Conservation (phyloP, 2,888 invertebrate genomes). For the Trachelus stipa region DNA sequence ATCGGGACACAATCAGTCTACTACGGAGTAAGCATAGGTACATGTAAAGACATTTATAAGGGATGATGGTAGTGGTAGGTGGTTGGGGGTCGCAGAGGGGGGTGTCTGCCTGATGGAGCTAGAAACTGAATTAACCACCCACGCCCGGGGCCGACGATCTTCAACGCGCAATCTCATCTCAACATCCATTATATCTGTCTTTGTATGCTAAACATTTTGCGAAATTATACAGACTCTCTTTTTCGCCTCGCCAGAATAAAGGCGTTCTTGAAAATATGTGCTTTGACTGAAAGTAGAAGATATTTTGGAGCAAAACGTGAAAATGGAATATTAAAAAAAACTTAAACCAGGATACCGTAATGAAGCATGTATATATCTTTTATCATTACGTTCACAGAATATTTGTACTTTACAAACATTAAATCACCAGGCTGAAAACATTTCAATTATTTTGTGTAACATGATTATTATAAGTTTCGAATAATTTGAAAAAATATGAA, state of each 20-base stretch:
- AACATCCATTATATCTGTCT: slow-evolving; percentile 57
- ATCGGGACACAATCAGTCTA: neutral
- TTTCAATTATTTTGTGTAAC: neutral
- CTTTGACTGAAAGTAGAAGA: neutral
- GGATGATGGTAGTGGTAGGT: slow-evolving; percentile 25
- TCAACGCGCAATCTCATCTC: slow-evolving; percentile 55
- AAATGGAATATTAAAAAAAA: neutral
- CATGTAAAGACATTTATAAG: slow-evolving; percentile 28
- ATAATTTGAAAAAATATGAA: neutral
- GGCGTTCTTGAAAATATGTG: neutral
- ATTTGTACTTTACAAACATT: neutral
- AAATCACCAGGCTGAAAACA: neutral
- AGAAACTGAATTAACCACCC: slow-evolving; percentile 59
- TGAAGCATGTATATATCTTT: no score
- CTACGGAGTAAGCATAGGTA: neutral
- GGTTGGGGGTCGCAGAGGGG: slow-evolving; percentile 27
- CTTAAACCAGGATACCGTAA: no score
- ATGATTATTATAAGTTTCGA: neutral
- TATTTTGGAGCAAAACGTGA: neutral
- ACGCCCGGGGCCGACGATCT: slow-evolving; percentile 48
- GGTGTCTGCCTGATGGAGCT: slow-evolving; percentile 33
- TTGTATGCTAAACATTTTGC: slow-evolving; percentile 59
- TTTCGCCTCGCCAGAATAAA: neutral
- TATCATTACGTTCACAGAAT: no score
- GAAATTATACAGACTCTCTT: slow-evolving; percentile 45